phyloP scores from a whole-genome alignment of 2,888 invertebrate genomes.

The Theretra japonica region DNA sequence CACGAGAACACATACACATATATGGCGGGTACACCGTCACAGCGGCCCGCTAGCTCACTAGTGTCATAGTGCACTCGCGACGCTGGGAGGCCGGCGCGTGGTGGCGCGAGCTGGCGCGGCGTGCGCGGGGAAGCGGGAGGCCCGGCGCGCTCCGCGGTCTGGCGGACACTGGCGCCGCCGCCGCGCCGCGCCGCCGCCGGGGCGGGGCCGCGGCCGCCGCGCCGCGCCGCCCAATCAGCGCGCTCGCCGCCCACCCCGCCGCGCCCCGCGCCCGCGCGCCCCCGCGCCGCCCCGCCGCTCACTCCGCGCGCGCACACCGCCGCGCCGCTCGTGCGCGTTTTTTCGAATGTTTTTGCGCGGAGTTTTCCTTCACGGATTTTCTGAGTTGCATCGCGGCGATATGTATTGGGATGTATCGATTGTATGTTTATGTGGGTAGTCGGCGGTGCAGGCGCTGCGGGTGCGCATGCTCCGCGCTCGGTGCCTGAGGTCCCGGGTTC shows the following conservation, averaged over 20 bases:
- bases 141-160: conserved; percentile 72
- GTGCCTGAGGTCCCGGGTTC: conserved; percentile 71
- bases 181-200: conserved; percentile 67
- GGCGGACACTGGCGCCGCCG: conserved; percentile 81
- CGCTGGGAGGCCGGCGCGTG: conserved; percentile 72
- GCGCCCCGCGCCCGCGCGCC: conserved; percentile 37
- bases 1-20: conserved; percentile 82
- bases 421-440: conserved; percentile 25
- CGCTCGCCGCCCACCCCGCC: conserved; percentile 43
- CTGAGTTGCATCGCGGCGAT: conserved; percentile 39
- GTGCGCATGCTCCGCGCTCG: conserved; percentile 61
- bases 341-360: conserved; percentile 64
- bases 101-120: conserved; percentile 63
- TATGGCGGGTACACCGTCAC: conserved; percentile 79
- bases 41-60: conserved; percentile 84
- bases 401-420: conserved; percentile 31
- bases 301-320: conserved; percentile 66
- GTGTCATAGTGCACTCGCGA: conserved; percentile 84
- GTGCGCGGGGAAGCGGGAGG: conserved; percentile 74
- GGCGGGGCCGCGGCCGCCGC: conserved; percentile 58
- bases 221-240: conserved; percentile 49
- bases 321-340: conserved; percentile 66
- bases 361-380: conserved; percentile 68
- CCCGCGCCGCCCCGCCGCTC: conserved; percentile 51
- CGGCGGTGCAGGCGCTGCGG: conserved; percentile 45